Conservation (phyloP, 23 tunicate species). For the Trididemnum nubilum region DNA sequence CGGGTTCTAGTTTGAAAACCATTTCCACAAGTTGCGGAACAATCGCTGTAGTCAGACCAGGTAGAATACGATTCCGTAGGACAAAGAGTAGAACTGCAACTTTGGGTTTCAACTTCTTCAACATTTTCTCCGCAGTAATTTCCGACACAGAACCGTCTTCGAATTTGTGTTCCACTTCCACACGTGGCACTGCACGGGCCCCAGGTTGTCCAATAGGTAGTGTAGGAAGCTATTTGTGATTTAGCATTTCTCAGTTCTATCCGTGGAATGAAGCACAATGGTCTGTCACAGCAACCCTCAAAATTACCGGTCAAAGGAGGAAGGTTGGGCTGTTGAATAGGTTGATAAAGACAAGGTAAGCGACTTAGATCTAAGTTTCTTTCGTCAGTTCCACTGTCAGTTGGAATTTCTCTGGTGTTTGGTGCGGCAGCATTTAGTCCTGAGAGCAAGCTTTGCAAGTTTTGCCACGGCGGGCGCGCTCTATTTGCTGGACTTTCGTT, state of each 20-base stretch:
- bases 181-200: slow-evolving; percentile 39
- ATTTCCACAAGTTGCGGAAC: slow-evolving; percentile 29
- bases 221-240: slow-evolving; percentile 38
- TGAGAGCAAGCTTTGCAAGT: slow-evolving; percentile 2
- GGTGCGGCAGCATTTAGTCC: background rate
- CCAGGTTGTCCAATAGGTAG: slow-evolving; percentile 32
- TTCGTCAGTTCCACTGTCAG: background rate
- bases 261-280: slow-evolving; percentile 27
- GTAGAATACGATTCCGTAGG: background rate
- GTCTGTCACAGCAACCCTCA: slow-evolving; percentile 36
- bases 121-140: slow-evolving; percentile 12
- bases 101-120: background rate
- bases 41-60: slow-evolving; percentile 3
- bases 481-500: background rate
- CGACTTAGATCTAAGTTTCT: background rate
- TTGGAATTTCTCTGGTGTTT: background rate
- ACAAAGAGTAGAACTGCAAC: slow-evolving; percentile 5
- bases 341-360: slow-evolving; percentile 36
- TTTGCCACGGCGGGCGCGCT: background rate
- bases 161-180: slow-evolving; percentile 29
- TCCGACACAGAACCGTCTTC: slow-evolving; percentile 26
- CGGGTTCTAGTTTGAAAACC: slow-evolving; percentile 29
- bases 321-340: slow-evolving; percentile 23
- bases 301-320: slow-evolving; percentile 43
- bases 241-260: background rate